Percentiles rank a stretch among this genome's conserved stretches.
Conservation (phyloP, 2,888 invertebrate genomes). For the Minunthozetes semirufus region DNA sequence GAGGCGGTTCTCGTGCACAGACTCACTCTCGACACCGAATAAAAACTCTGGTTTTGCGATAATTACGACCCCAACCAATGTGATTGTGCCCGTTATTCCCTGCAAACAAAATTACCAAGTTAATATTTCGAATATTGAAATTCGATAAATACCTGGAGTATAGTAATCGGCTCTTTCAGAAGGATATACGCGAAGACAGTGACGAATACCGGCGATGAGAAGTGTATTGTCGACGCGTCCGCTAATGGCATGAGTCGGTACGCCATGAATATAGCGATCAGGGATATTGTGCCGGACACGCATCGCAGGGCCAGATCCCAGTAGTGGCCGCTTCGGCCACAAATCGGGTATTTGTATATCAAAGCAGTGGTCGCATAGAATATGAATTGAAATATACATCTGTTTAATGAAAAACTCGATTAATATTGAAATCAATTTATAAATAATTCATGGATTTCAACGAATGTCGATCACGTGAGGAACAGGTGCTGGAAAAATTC, state of each 20-base stretch:
- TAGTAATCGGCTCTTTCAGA: slow-evolving; percentile 75
- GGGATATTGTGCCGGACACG: slow-evolving; percentile 19
- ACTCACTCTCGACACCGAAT: slow-evolving; percentile 58
- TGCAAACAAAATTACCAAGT: no score
- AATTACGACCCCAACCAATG: slow-evolving; percentile 73
- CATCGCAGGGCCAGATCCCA: slow-evolving; percentile 5
- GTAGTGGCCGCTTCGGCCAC: background rate
- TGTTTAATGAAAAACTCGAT: no score
- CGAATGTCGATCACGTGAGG: no score
- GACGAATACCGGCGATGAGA: slow-evolving; percentile 85
- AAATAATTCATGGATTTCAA: no score
- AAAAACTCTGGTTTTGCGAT: slow-evolving; percentile 75
- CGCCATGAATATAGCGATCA: slow-evolving; percentile 17
- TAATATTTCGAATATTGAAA: no score
- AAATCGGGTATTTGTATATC: no score
- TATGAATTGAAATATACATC: no score
- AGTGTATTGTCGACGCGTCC: slow-evolving; percentile 80
- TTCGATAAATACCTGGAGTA: slow-evolving; percentile 64
- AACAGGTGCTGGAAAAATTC: no score
- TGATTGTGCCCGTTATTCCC: slow-evolving; percentile 65
- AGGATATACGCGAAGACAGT: slow-evolving; percentile 60
- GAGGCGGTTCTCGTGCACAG: background rate
- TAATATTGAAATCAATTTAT: no score
- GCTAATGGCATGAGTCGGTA: slow-evolving; percentile 68
- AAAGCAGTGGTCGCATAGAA: no score